These are phyloP conservation scores for Acanthis flammea DNA, from an alignment of 2,797 vertebrate species.

Conservation along the genomic window DNA sequence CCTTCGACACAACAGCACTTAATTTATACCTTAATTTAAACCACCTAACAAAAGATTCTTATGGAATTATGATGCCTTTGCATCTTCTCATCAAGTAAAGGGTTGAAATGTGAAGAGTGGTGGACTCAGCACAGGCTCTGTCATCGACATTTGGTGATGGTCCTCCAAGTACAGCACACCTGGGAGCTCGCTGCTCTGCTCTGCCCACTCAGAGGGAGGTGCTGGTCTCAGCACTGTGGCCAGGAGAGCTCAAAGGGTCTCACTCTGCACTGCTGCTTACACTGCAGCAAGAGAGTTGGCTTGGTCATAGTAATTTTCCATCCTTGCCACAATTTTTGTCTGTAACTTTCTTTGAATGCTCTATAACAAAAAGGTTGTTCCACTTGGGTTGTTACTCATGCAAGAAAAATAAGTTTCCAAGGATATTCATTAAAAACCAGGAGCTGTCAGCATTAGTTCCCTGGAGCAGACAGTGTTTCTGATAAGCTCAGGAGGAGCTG, in stretches of 20 bases:
- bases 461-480: background rate
- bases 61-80: background rate
- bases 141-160: accelerated
- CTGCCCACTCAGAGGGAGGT: background rate
- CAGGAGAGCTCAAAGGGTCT: background rate
- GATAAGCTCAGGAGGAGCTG: background rate
- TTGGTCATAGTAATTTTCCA: background rate
- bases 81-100: background rate
- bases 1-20: background rate
- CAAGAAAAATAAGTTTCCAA: background rate
- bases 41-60: background rate
- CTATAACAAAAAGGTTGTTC: background rate
- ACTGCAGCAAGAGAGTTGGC: background rate
- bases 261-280: background rate
- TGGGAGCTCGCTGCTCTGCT: background rate
- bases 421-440: background rate
- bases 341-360: background rate
- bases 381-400: background rate
- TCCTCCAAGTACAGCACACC: background rate
- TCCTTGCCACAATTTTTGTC: background rate
- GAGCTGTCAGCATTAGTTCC: background rate
- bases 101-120: background rate
- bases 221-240: background rate
- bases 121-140: background rate
- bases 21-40: background rate